Percentiles rank a stretch among this genome's conserved stretches.
Evolutionary conservation across 2,113 vertebrate genomes (phyloP).

Genomic region (Cichladusa arquata): DNA sequence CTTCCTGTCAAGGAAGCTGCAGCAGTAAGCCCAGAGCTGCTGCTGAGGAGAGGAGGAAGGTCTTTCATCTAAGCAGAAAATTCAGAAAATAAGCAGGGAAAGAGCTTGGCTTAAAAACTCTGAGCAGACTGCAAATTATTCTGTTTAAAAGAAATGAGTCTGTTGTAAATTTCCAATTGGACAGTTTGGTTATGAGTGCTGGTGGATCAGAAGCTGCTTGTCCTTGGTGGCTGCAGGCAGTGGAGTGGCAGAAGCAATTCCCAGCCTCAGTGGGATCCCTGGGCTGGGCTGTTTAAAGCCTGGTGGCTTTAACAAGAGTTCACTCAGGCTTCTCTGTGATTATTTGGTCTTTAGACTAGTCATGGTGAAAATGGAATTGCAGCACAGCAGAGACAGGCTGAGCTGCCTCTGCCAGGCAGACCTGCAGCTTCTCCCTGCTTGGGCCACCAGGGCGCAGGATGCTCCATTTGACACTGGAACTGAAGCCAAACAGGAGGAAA

Average conservation of each 20-base stretch:
- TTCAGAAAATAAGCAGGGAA: background rate
- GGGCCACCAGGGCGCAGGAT: background rate
- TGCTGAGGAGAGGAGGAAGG: background rate
- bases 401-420: background rate
- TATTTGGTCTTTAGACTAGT: background rate
- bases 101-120: background rate
- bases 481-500: background rate
- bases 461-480: background rate
- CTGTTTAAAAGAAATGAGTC: background rate
- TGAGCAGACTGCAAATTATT: background rate
- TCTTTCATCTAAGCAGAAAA: background rate
- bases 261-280: background rate
- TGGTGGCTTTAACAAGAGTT: background rate
- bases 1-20: background rate
- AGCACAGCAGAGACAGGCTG: background rate
- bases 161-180: background rate
- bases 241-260: background rate
- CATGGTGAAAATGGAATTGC: background rate
- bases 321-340: background rate
- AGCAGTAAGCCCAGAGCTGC: background rate
- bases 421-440: background rate
- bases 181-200: background rate
- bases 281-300: background rate
- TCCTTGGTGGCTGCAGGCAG: background rate
- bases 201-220: background rate